Conservation (phyloP, 2,888 invertebrate species). For the Tachina lurida region DNA sequence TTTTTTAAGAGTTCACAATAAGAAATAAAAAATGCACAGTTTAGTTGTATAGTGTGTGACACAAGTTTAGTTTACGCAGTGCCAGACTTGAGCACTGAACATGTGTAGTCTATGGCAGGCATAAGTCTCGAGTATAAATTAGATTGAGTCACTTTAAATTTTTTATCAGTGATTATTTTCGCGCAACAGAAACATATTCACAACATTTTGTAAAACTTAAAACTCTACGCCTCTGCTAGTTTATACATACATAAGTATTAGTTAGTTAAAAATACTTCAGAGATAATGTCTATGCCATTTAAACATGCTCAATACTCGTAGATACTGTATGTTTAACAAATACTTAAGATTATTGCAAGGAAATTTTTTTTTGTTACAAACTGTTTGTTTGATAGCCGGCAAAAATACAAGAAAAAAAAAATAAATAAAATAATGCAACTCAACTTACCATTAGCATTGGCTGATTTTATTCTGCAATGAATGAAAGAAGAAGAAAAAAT, state of each 20-base stretch:
- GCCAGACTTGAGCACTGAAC: no score
- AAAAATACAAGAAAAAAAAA: constrained; percentile 8
- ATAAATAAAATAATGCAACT: constrained; percentile 23
- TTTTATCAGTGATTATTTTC: no score
- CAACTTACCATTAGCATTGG: constrained; percentile 83
- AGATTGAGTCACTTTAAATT: no score
- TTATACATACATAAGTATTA: constrained; percentile 46
- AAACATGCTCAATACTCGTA: constrained; percentile 45
- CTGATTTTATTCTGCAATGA: constrained; percentile 83
- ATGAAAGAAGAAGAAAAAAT: constrained; percentile 68
- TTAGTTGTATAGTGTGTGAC: no score
- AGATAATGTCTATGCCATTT: constrained; percentile 63
- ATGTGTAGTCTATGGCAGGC: no score
- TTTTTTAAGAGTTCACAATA: no score
- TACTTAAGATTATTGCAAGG: constrained; percentile 60
- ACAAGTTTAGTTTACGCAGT: no score
- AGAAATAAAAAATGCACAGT: no score
- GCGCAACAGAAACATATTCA: not conserved
- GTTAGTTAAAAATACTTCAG: constrained; percentile 45
- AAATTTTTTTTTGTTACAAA: constrained; percentile 45
- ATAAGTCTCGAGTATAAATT: not conserved
- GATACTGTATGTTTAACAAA: constrained; percentile 62
- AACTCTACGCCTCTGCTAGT: constrained; percentile 35
- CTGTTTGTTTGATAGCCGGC: constrained; percentile 50
- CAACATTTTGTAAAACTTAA: not conserved